Percentiles rank a stretch among this genome's conserved stretches.
These are phyloP conservation scores for Epinotia ramella DNA, from an alignment of 2,888 invertebrate genomes.

Conservation along the genomic window DNA sequence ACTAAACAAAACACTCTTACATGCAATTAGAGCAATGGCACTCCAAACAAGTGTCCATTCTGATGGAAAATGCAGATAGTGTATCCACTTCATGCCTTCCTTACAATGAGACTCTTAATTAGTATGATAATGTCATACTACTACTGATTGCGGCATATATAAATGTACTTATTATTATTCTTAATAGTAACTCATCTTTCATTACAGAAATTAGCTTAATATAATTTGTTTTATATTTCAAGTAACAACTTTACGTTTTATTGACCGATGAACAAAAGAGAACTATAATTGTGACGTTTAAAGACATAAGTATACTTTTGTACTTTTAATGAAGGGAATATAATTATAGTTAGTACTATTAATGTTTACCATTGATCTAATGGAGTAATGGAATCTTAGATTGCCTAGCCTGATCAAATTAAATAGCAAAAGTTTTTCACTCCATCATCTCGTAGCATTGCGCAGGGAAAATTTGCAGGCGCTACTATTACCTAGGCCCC, in stretches of 20 bases:
- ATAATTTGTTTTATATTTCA: no score
- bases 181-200: no score
- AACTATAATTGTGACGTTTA: no score
- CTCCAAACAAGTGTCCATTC: conserved; percentile 1
- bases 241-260: no score
- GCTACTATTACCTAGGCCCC: neutral
- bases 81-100: neutral
- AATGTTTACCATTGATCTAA: no score
- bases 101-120: neutral
- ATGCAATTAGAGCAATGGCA: neutral
- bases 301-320: no score
- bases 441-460: conserved; percentile 17
- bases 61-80: neutral
- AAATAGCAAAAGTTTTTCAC: conserved; percentile 37
- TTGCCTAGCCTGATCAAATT: conserved; percentile 5
- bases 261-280: no score
- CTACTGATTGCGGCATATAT: neutral
- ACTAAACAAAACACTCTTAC: conserved; percentile 9
- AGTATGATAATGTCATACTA: neutral
- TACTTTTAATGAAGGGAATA: no score
- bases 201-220: no score
- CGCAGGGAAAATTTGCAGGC: conserved; percentile 26
- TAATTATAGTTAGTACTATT: no score
- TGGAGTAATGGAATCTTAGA: neutral
- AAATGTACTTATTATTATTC: no score